Evolutionary conservation across 2,113 vertebrate species (phyloP).

Genomic region (Hyperoodon ampullatus): DNA sequence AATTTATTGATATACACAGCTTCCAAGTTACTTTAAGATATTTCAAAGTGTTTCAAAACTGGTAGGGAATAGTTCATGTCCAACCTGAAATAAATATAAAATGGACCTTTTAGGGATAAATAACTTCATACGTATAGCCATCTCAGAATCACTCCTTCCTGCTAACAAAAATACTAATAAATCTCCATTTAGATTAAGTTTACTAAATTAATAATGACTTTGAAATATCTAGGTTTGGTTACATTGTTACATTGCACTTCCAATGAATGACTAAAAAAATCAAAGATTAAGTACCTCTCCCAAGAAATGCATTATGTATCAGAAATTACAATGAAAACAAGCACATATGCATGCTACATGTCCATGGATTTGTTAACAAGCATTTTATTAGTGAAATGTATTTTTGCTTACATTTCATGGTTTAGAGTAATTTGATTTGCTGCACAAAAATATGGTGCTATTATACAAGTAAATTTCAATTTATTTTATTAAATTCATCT

Average conservation of each 20-base stretch:
- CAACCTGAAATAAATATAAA: constrained; percentile 42
- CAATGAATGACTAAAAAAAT: constrained; percentile 13
- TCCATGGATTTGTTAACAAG: not conserved
- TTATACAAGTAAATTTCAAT: not conserved
- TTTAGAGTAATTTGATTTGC: not conserved
- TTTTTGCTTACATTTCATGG: not conserved
- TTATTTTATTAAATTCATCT: not conserved
- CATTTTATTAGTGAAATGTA: not conserved
- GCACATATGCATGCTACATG: not conserved
- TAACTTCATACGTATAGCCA: not conserved
- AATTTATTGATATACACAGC: constrained; percentile 32
- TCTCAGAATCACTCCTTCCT: constrained; percentile 18
- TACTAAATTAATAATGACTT: not conserved
- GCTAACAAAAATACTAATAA: constrained; percentile 31
- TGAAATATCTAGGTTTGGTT: constrained; percentile 55
- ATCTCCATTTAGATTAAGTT: not conserved
- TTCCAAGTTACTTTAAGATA: constrained; percentile 39
- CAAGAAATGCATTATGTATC: not conserved
- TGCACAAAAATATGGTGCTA: not conserved
- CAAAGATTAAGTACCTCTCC: constrained; percentile 50
- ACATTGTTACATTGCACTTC: constrained; percentile 71
- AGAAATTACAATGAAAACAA: constrained; percentile 38
- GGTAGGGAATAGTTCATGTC: not conserved
- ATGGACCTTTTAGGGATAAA: not conserved
- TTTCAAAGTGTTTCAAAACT: constrained; percentile 50